Evolutionary conservation across 2,113 vertebrate genomes (phyloP).

Genomic region (Bambusicola thoracicus): DNA sequence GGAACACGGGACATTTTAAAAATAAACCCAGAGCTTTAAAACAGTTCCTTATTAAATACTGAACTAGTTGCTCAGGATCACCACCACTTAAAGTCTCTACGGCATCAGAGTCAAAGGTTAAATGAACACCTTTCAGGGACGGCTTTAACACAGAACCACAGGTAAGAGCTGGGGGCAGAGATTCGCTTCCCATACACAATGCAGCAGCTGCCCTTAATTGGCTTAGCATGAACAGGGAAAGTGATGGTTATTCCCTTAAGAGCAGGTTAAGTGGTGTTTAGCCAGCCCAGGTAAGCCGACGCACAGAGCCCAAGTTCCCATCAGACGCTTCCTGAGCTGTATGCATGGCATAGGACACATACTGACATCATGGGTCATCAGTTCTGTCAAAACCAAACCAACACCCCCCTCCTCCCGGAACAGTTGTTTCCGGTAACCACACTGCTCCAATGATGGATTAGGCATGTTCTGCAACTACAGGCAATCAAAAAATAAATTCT

Average conservation of each 20-base stretch:
- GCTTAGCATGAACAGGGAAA: not conserved
- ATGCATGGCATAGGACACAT: not conserved
- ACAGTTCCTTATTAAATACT: not conserved
- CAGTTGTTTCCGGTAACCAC: not conserved
- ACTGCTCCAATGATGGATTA: not conserved
- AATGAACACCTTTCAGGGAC: not conserved
- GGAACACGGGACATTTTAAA: not conserved
- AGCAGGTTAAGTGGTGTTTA: not conserved
- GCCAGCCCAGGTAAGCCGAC: not conserved
- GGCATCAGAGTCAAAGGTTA: not conserved
- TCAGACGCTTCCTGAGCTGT: rapidly evolving
- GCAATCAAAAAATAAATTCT: not conserved
- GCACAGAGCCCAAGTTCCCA: rapidly evolving
- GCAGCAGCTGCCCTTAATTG: not conserved
- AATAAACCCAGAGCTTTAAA: not conserved
- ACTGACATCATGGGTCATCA: not conserved
- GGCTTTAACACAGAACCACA: not conserved
- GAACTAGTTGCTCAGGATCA: not conserved
- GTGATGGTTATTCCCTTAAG: not conserved
- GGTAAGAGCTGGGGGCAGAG: not conserved
- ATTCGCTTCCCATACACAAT: rapidly evolving
- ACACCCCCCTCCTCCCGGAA: not conserved
- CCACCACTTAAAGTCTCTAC: not conserved
- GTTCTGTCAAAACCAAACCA: not conserved
- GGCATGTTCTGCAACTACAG: not conserved